Evolutionary conservation across 2,797 vertebrate genomes (phyloP).

Genomic region (Enteromius afrohamiltoni): DNA sequence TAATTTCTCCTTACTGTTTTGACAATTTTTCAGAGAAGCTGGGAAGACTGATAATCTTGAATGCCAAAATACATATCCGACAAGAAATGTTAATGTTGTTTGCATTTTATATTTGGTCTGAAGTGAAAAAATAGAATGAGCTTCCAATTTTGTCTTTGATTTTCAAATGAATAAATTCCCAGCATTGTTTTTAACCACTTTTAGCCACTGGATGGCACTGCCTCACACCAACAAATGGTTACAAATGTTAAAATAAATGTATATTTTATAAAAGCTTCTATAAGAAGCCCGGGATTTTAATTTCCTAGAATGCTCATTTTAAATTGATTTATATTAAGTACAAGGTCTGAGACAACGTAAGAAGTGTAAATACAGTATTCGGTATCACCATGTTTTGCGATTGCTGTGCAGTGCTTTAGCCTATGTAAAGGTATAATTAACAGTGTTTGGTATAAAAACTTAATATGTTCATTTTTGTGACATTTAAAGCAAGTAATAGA

Average conservation of each 20-base stretch:
- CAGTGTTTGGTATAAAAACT: neutral
- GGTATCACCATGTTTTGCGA: neutral
- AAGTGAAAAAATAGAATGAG: constrained; percentile 12
- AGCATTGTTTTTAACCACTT: neutral
- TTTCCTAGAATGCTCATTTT: neutral
- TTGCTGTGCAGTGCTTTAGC: neutral
- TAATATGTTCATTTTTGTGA: no score
- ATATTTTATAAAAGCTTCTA: neutral
- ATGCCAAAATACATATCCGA: neutral
- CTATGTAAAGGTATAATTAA: neutral
- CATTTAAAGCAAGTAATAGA: neutral
- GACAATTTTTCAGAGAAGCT: neutral
- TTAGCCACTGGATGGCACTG: constrained; percentile 25
- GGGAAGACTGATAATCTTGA: neutral
- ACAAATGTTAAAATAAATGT: neutral
- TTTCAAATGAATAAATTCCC: constrained; percentile 32
- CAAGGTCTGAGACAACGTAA: neutral
- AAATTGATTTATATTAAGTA: neutral
- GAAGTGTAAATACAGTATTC: neutral
- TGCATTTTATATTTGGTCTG: constrained; percentile 14
- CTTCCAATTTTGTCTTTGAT: constrained; percentile 17
- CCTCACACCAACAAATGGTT: neutral
- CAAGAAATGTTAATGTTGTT: neutral
- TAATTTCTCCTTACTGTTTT: neutral
- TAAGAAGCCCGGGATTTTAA: neutral